Evolutionary conservation across 1,140 invertebrate species (phyloP).

Genomic region (Caenorhabditis inopinata): DNA sequence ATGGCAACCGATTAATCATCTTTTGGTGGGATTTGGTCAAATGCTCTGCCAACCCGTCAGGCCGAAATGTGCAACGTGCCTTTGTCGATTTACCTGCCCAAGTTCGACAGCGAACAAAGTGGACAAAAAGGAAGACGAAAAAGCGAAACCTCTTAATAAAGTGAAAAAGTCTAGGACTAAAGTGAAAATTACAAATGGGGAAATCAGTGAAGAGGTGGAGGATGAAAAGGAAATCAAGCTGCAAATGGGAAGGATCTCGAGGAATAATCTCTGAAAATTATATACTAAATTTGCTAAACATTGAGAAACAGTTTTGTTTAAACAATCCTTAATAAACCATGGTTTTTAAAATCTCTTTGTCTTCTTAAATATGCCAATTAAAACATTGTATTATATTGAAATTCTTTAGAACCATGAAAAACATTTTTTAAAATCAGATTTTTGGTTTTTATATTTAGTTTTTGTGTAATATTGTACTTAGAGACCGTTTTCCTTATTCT

Average conservation of each 20-base stretch:
- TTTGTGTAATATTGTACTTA: no score
- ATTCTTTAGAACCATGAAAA: no score
- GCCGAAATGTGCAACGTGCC: constrained; percentile 80
- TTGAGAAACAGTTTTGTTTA: no score
- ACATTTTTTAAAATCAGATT: no score
- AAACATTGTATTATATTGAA: no score
- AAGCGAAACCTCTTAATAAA: neutral
- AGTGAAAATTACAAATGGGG: neutral
- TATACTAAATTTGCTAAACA: neutral
- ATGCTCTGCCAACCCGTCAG: constrained; percentile 79
- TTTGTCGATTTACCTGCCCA: constrained; percentile 83
- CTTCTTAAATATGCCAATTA: no score
- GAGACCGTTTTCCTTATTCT: no score
- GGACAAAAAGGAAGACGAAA: neutral
- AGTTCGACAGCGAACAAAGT: constrained; percentile 66
- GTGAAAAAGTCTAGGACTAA: neutral
- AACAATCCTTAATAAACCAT: no score
- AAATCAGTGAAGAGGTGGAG: neutral
- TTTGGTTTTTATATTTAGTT: no score
- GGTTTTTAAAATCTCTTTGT: no score
- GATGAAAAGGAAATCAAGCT: neutral
- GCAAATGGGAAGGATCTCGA: no score
- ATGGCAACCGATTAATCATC: constrained; percentile 86
- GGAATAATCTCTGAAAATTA: neutral
- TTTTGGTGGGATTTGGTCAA: constrained; percentile 94